A percentile compares a stretch with the other conserved stretches of the same genome.
Evolutionary conservation across 1,140 invertebrate genomes (phyloP).

Genomic region (Probaryconus sp.): DNA sequence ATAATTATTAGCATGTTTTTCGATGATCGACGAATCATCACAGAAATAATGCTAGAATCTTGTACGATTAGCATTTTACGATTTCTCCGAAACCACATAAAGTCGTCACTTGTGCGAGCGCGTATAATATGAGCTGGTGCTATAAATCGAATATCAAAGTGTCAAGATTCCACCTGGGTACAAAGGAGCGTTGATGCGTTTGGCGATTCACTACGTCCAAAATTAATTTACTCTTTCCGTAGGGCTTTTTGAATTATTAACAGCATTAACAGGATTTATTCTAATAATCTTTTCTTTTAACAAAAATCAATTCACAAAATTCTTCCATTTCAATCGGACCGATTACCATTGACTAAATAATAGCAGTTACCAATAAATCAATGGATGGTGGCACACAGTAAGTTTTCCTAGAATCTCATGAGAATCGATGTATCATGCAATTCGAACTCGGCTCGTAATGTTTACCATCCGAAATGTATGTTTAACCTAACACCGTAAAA

Average conservation of each 20-base stretch:
- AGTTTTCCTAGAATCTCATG: slow-evolving; percentile 15
- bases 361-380: no score
- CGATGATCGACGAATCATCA: slow-evolving; percentile 54
- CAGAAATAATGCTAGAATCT: slow-evolving; percentile 41
- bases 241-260: no score
- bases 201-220: no score
- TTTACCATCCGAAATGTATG: slow-evolving; percentile 45
- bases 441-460: slow-evolving; percentile 27
- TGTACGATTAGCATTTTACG: slow-evolving; percentile 54
- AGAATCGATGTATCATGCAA: slow-evolving; percentile 7
- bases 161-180: slow-evolving; percentile 35
- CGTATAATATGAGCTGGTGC: slow-evolving; percentile 38
- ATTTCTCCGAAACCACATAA: slow-evolving; percentile 53
- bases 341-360: no score
- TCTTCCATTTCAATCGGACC: no score
- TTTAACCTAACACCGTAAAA: slow-evolving; percentile 52
- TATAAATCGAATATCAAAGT: slow-evolving; percentile 50
- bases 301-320: no score
- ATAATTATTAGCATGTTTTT: slow-evolving; percentile 60
- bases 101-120: slow-evolving; percentile 43
- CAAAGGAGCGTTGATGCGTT: slow-evolving; percentile 4
- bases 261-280: no score
- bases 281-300: no score
- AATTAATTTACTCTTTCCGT: no score
- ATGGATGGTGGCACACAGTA: no score